Evolutionary conservation across 2,113 vertebrate species (phyloP).

Genomic region (Lycocorax pyrrhopterus): DNA sequence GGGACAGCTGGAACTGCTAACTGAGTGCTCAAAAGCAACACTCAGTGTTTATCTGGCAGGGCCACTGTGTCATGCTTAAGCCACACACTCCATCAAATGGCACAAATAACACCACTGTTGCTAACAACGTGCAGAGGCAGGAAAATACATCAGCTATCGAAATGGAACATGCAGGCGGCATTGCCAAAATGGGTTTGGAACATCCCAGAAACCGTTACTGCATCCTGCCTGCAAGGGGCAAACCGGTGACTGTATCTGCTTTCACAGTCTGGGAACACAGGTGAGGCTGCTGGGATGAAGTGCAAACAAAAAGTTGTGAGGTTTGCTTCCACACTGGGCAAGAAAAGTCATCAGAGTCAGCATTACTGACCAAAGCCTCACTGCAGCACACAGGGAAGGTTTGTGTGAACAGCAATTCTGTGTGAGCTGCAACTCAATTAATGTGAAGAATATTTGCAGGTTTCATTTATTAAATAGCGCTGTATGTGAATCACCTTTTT

Average conservation of each 20-base stretch:
- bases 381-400: background rate
- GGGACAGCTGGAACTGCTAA: background rate
- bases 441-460: background rate
- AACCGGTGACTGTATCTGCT: background rate
- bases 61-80: background rate
- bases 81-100: background rate
- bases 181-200: background rate
- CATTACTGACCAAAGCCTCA: background rate
- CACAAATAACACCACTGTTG: background rate
- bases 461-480: background rate
- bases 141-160: background rate
- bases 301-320: background rate
- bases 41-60: conserved; percentile 29
- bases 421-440: background rate
- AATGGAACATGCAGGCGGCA: background rate
- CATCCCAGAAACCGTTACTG: background rate
- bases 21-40: background rate
- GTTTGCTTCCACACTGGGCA: background rate
- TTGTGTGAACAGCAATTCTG: background rate
- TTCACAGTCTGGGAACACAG: background rate
- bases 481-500: background rate
- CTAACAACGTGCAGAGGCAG: background rate
- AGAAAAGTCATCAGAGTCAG: background rate
- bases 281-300: background rate
- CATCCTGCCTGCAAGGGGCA: background rate